Conservation (phyloP, 2,113 vertebrate species). For the pig (Sus scrofa) region T2T-Sscrofa CM000812.6:285612501-285613000, state of each 20-base stretch:
- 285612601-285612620: not conserved
- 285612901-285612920: rapidly evolving
- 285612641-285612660: rapidly evolving
- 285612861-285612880: rapidly evolving
- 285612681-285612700: not conserved
- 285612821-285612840: not conserved
- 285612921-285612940: no score
- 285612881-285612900: rapidly evolving
- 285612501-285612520: rapidly evolving
- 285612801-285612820: rapidly evolving
- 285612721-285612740: not conserved
- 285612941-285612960: not conserved
- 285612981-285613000: not conserved
- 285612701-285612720: rapidly evolving
- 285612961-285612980: rapidly evolving
- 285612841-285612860: rapidly evolving
- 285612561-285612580: rapidly evolving
- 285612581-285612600: not conserved
- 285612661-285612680: not conserved
- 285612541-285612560: not conserved
- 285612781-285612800: not conserved
- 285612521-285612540: not conserved
- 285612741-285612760: not conserved
- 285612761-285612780: not conserved
- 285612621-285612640: no score